Conservation (phyloP, 2,113 vertebrate species). For the Fregetta grallaria region DNA sequence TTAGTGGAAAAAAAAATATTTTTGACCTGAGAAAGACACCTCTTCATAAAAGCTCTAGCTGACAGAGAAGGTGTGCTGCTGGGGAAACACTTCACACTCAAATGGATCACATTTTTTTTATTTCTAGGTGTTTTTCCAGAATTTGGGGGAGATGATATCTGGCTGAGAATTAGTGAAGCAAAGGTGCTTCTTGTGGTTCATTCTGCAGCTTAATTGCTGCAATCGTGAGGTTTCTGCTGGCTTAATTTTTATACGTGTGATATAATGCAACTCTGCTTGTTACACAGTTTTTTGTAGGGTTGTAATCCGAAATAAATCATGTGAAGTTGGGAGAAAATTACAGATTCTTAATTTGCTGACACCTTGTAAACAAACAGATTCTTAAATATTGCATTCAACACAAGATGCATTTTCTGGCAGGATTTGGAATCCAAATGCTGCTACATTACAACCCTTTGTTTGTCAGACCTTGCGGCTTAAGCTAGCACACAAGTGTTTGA, state of each 20-base stretch:
- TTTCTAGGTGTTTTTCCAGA: background rate
- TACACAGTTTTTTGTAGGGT: background rate
- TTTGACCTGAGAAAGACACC: background rate
- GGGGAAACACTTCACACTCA: background rate
- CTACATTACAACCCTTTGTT: background rate
- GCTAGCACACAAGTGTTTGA: background rate
- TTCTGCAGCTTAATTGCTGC: background rate
- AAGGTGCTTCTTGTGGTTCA: background rate
- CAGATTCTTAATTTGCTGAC: background rate
- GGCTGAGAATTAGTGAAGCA: background rate
- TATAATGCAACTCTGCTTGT: background rate
- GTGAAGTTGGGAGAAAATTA: background rate
- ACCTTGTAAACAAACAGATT: background rate
- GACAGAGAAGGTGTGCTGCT: background rate
- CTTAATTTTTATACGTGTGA: background rate
- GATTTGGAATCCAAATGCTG: background rate
- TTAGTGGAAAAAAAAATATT: background rate
- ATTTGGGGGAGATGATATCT: background rate
- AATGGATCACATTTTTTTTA: too few species aligned
- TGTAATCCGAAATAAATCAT: background rate
- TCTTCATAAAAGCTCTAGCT: background rate
- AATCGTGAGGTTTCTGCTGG: background rate
- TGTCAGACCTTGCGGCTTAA: background rate
- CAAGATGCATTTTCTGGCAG: background rate
- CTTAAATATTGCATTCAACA: background rate